Evolutionary conservation across 2,797 vertebrate species (phyloP), one percentile per base, ranked within the genome.

Genomic region (Heteromormyrus szaboi): DNA sequence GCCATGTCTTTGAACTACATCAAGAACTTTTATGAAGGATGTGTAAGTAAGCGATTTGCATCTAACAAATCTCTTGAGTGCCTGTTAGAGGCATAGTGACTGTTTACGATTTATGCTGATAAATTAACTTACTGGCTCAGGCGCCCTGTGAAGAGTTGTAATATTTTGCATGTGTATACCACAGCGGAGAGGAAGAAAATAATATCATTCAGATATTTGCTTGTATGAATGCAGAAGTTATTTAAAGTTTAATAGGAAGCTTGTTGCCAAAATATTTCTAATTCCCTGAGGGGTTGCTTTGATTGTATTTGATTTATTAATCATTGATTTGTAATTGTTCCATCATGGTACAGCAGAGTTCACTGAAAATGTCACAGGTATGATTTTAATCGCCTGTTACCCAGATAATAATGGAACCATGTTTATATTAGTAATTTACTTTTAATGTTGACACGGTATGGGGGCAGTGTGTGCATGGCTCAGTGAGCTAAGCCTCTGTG

Each of bases 21-120:
- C 94, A 96, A 94, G 93, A 97, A 96, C 94, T 97, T 97, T 96
- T 97, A 96, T 91, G 97, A 97, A 95, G 96, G 96, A 95, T 97
- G 96, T 93, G 97, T 97, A 92, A 97, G 97, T 97, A 95, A 89
- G 53, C 48, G 48, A 79, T 86, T 33, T 53, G 41, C 25, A 54
- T 22, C 19, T 84, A 87, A 37, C 51, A n/a, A 68, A 51, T 22
- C 25, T 48, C 37, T 46, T 2, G 25, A 29, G 33, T 33, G 88
- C 48, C 53, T 85, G 41, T 51, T 51, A 53, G n/a, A 56, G 50
- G 46, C 37, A 33, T 7, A 12, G 1, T 29, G 22, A 87, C 37
- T 79, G 14, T 79, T 79, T 11, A 44, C 37, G 19, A 79, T 79
- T 79, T 46, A 72, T 17, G 65, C 65, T 72, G 65, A 33, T 72